Percentiles rank a stretch among this genome's conserved stretches.
Conservation (phyloP, 1,140 invertebrate species). For the Hylaeus anthracinus region DNA sequence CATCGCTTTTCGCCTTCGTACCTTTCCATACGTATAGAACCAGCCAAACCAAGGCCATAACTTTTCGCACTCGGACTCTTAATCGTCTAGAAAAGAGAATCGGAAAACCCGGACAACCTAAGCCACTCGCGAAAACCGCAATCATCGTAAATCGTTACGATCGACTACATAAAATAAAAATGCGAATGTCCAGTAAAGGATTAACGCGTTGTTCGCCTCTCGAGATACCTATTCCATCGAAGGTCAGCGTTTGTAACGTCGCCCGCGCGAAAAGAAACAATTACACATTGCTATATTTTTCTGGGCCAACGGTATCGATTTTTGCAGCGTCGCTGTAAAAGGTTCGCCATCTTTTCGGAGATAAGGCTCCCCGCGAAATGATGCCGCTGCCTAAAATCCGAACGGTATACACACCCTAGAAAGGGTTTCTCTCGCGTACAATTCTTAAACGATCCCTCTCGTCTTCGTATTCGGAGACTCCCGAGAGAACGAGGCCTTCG, state of each 20-base stretch:
- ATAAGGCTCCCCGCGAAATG: neutral
- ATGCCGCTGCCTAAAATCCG: neutral
- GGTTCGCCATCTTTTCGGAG: neutral
- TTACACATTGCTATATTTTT: neutral
- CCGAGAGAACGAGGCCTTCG: neutral
- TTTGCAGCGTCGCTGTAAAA: neutral
- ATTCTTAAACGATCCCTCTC: neutral
- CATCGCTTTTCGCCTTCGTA: too few species aligned
- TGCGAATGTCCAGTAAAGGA: too few species aligned
- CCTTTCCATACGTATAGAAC: too few species aligned
- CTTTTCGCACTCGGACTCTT: too few species aligned
- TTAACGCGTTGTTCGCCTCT: too few species aligned
- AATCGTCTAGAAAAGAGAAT: too few species aligned
- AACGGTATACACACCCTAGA: neutral
- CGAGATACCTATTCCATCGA: neutral
- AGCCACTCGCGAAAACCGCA: too few species aligned
- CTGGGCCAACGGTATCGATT: conserved; percentile 18
- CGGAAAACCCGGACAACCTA: too few species aligned
- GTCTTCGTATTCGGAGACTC: neutral
- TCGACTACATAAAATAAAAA: too few species aligned
- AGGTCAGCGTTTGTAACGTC: neutral
- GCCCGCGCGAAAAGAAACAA: neutral
- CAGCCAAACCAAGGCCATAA: too few species aligned
- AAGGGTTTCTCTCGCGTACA: neutral
- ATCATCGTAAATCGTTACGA: too few species aligned